Base-by-base conservation (phyloP, 1,140 invertebrate species). In the Notospermus geniculatus region DNA sequence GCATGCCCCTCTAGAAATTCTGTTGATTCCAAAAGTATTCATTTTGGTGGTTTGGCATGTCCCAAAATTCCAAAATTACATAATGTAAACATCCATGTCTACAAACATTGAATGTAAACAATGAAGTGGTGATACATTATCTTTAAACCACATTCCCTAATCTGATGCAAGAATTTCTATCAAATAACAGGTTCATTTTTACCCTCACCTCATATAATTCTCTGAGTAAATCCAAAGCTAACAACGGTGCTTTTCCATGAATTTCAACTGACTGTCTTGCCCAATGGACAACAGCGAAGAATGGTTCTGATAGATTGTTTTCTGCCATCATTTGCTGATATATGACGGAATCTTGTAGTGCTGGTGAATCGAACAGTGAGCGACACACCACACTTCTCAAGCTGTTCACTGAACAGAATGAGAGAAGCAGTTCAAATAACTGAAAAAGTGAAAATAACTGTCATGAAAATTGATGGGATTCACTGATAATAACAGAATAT, bases 391-490 rank as follows among this genome's bases (percentile, higher is more conserved):
- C 57, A 5, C 57, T 32, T n/a, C 71, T 60, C 13, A 73, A 52
- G 7, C 62, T 65, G 5, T 65, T 65, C 29, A 74, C 64, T 23
- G 65, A 54, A 59, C 71, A 75, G 45, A 77, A 70, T 1, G 68
- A 54, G 23, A 73, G 54, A 23, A 77, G 50, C 25, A 77, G 60
- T 56, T 76, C 75, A 71, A 76, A 72, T 45, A 77, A 50, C 75
- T 77, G 66, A 22, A 69, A 71, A 11, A 46, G n/a, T 39, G 54
- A 66, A 56, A 54, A 2, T n/a, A n/a, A n/a, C n/a, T n/a, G n/a
- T n/a, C n/a, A n/a, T n/a, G n/a, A n/a, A n/a, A n/a, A n/a, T n/a
- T n/a, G n/a, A n/a, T n/a, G n/a, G n/a, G n/a, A n/a, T n/a, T n/a
- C n/a, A n/a, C n/a, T n/a, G n/a, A n/a, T n/a, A n/a, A n/a, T n/a